These are phyloP conservation scores for Passer domesticus DNA, from an alignment of 2,113 vertebrate species.

Conservation along the genomic window DNA sequence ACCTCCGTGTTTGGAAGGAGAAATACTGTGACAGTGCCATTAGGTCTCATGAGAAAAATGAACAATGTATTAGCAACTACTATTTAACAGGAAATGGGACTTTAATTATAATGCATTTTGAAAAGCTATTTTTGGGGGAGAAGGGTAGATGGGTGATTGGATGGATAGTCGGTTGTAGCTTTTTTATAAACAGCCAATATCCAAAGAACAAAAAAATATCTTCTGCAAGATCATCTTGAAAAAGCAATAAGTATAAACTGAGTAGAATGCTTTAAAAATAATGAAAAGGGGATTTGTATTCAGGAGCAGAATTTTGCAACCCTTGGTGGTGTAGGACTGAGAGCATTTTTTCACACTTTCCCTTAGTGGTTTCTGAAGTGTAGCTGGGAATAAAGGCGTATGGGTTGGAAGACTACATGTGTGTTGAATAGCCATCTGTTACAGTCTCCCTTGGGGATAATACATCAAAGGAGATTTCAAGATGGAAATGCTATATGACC, in stretches of 20 bases:
- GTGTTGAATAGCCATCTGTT: conserved; percentile 39
- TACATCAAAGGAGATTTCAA: conserved; percentile 2
- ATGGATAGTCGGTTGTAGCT: not conserved
- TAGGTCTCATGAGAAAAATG: not conserved
- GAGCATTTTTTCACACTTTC: not conserved
- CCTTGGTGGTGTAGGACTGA: not conserved
- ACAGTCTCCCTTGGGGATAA: not conserved
- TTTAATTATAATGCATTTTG: not conserved
- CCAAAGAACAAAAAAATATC: not conserved
- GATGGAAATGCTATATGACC: conserved; percentile 15
- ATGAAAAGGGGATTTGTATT: not conserved
- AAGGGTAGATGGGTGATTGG: not conserved
- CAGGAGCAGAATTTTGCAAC: not conserved
- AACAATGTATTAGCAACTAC: not conserved
- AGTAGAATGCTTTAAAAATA: not conserved
- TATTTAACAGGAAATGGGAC: not conserved
- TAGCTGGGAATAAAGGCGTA: not conserved
- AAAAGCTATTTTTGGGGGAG: not conserved
- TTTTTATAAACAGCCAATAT: not conserved
- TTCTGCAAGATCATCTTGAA: not conserved
- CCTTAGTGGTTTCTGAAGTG: not conserved
- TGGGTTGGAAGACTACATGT: not conserved
- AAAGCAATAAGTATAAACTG: not conserved
- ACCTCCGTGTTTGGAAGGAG: not conserved
- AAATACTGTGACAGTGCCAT: not conserved